Percentiles rank a stretch among this genome's conserved stretches.
Conservation (phyloP, 2,888 invertebrate species). For the Lasioglossum leucozonium region DNA sequence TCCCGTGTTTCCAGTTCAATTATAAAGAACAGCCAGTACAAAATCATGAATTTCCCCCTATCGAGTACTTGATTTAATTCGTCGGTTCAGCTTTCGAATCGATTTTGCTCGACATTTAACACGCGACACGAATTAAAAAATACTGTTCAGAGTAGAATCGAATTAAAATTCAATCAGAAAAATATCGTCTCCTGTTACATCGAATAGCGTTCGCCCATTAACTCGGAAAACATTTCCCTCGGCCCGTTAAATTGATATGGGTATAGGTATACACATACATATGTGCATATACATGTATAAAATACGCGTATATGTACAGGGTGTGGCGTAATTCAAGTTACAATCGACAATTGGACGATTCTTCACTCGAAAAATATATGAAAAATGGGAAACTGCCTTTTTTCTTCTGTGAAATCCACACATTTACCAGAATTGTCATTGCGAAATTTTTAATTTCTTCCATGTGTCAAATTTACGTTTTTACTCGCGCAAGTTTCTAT, state of each 20-base stretch:
- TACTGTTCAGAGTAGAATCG: constrained; percentile 5
- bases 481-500: too few species aligned
- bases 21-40: background rate
- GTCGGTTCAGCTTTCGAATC: background rate
- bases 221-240: constrained; percentile 6
- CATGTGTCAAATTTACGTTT: too few species aligned
- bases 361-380: background rate
- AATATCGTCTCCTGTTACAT: constrained; percentile 17
- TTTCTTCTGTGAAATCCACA: background rate
- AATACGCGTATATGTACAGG: background rate
- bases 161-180: constrained; percentile 41
- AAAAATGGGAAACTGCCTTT: background rate
- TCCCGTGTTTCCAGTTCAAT: background rate
- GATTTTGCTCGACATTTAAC: constrained; percentile 8
- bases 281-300: background rate
- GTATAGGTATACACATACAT: background rate
- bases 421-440: background rate
- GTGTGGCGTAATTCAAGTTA: background rate
- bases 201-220: constrained; percentile 24
- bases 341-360: constrained; percentile 2
- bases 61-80: constrained; percentile 2
- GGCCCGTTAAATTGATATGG: constrained; percentile 13
- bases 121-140: constrained; percentile 4
- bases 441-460: too few species aligned
- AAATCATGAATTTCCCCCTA: background rate